These are phyloP conservation scores for Bactericera cockerelli DNA, from an alignment of 1,140 invertebrate genomes.

Conservation along the genomic window DNA sequence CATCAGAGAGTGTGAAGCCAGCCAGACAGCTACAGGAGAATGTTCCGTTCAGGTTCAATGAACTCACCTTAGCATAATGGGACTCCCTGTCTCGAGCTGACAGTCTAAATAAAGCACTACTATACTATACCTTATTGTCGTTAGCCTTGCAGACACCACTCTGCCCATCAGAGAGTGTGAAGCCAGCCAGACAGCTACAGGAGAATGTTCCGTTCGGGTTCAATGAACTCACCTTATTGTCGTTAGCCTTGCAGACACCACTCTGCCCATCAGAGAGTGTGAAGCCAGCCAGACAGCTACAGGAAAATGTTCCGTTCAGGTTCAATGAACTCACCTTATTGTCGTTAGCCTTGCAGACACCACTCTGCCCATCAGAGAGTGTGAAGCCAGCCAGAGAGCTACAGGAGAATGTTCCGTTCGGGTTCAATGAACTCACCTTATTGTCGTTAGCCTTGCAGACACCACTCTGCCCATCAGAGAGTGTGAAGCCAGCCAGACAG, in stretches of 20 bases:
- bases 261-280: constrained; percentile 51
- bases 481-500: constrained; percentile 59
- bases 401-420: too few relatives aligned
- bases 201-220: constrained; percentile 34
- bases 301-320: constrained; percentile 32
- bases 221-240: constrained; percentile 37
- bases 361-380: constrained; percentile 52
- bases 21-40: too few relatives aligned
- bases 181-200: too few relatives aligned
- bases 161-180: constrained; percentile 50
- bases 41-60: too few relatives aligned
- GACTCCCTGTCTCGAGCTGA: too few relatives aligned
- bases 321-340: constrained; percentile 34
- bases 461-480: constrained; percentile 58
- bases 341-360: constrained; percentile 58
- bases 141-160: constrained; percentile 65
- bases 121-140: constrained; percentile 44
- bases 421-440: constrained; percentile 32
- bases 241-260: constrained; percentile 59
- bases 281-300: too few relatives aligned
- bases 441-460: constrained; percentile 54
- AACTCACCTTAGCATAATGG: too few relatives aligned
- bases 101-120: too few relatives aligned
- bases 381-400: constrained; percentile 76
- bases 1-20: too few relatives aligned